Percentiles rank a stretch among this genome's conserved stretches.
These are phyloP conservation scores for Mycogona germanica DNA, from an alignment of 2,888 invertebrate species.

Conservation along the genomic window DNA sequence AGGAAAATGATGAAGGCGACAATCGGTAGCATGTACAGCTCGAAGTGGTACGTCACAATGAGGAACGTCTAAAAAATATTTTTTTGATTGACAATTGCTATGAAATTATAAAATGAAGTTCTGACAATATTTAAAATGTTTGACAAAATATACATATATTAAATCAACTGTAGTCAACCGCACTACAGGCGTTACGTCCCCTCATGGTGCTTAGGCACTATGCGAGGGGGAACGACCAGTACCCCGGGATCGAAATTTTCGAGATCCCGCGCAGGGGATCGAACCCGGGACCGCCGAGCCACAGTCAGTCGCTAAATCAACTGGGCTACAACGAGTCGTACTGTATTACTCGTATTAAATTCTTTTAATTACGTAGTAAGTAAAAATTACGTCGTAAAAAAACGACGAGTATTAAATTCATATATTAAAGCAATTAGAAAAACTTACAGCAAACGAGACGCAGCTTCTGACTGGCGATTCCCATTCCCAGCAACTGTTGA, in stretches of 20 bases:
- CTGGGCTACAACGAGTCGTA: too few relatives aligned
- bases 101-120: conserved; percentile 19
- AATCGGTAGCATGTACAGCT: conserved; percentile 89
- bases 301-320: too few relatives aligned
- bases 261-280: too few relatives aligned
- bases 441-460: conserved; percentile 53
- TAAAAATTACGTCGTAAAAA: too few relatives aligned
- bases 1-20: conserved; percentile 63
- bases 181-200: background rate
- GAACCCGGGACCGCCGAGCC: too few relatives aligned
- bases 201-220: too few relatives aligned
- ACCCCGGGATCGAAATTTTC: too few relatives aligned
- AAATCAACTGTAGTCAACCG: background rate
- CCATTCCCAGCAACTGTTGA: conserved; percentile 96
- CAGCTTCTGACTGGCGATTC: conserved; percentile 77
- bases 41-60: conserved; percentile 80
- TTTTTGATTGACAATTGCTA: too few relatives aligned
- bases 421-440: background rate
- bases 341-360: too few relatives aligned
- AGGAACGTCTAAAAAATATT: conserved; percentile 59
- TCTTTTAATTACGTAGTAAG: too few relatives aligned
- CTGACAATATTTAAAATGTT: background rate
- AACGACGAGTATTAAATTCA: background rate
- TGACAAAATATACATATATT: background rate
- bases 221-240: too few relatives aligned